A percentile compares a stretch with the other conserved stretches of the same genome.
Evolutionary conservation across 1,140 invertebrate species (phyloP).

Genomic region (Drosophila nannoptera): DNA sequence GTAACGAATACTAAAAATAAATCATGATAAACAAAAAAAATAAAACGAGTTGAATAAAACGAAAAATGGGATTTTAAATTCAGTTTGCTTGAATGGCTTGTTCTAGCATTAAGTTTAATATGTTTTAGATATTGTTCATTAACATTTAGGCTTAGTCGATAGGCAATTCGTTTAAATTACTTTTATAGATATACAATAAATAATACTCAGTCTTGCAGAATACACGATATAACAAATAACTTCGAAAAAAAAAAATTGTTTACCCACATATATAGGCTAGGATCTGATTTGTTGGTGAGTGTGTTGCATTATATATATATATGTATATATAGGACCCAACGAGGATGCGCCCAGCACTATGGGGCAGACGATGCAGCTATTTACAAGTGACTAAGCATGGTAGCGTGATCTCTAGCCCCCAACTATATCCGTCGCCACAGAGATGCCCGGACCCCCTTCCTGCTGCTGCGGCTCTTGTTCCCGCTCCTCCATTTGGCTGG

Average conservation of each 20-base stretch:
- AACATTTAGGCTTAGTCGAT: slow-evolving; percentile 65
- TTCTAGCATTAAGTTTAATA: slow-evolving; percentile 11
- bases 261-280: slow-evolving; percentile 5
- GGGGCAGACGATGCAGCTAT: slow-evolving; percentile 53
- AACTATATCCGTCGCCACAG: slow-evolving; percentile 6
- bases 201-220: slow-evolving; percentile 72
- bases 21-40: neutral
- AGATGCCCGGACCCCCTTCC: slow-evolving; percentile 3
- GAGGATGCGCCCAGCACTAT: neutral
- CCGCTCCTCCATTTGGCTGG: slow-evolving; percentile 40
- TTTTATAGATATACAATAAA: slow-evolving; percentile 65
- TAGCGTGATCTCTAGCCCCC: slow-evolving; percentile 27
- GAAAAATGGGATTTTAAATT: slow-evolving; percentile 1
- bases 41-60: neutral
- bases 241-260: slow-evolving; percentile 54
- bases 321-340: slow-evolving; percentile 1
- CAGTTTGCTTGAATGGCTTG: slow-evolving; percentile 2
- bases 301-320: neutral
- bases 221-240: slow-evolving; percentile 66
- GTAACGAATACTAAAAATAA: neutral
- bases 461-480: neutral
- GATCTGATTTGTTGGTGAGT: slow-evolving; percentile 4
- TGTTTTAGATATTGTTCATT: slow-evolving; percentile 31
- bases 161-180: slow-evolving; percentile 54
- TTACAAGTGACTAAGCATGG: slow-evolving; percentile 69